Evolutionary conservation across 2,888 invertebrate genomes (phyloP).

Genomic region (Calliscelio sp.): DNA sequence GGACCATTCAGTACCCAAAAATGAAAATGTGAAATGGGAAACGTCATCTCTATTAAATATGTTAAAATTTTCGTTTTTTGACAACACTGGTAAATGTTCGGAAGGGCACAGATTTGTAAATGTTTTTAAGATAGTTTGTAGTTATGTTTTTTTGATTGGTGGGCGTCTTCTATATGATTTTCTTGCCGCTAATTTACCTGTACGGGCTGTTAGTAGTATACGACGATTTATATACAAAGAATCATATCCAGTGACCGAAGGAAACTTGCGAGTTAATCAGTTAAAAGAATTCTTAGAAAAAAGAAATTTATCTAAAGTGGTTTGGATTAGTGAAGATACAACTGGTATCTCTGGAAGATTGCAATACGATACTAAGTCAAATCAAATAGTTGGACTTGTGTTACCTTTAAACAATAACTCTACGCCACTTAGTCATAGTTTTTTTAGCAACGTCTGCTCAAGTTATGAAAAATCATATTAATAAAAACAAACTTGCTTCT

Average conservation of each 20-base stretch:
- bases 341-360: not conserved
- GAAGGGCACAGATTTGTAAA: conserved; percentile 1
- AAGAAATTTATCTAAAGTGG: not conserved
- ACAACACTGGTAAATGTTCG: not conserved
- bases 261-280: not conserved
- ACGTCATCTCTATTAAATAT: conserved; percentile 6
- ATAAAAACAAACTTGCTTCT: not conserved
- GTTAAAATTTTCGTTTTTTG: conserved; percentile 1
- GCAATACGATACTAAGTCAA: not conserved
- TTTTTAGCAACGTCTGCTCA: conserved; percentile 1
- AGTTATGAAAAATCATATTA: not conserved
- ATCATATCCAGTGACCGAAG: not conserved
- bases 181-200: not conserved
- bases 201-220: not conserved
- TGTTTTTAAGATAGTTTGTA: not conserved
- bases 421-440: not conserved
- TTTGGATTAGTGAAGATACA: not conserved
- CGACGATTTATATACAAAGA: conserved; percentile 1
- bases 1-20: not conserved
- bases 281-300: not conserved
- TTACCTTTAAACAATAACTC: conserved; percentile 6
- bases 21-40: not conserved
- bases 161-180: not conserved
- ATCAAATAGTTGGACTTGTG: not conserved
- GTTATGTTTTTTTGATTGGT: not conserved